Base-by-base conservation (phyloP, 2,888 invertebrate genomes). In the Lepidocyrtoides sp. region DNA sequence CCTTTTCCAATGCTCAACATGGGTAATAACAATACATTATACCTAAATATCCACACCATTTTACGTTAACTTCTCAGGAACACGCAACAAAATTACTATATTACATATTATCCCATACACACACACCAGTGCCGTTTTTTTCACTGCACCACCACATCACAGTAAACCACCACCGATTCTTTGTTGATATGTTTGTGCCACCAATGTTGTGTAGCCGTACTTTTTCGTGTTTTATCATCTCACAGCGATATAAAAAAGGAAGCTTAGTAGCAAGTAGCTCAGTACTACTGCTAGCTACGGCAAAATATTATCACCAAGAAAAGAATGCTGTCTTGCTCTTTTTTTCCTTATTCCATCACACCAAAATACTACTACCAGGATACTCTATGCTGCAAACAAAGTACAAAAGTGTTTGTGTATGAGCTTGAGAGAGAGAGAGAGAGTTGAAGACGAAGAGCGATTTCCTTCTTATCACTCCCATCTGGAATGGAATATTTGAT, bases 401-500 rank as follows among this genome's bases (percentile, higher is more conserved):
- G 2, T 72, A 69, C 66, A 72, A 41, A 41, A 72, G 41, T 72
- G 44, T 44, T n/a, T 36, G 66, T 32, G 32, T 54, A 54, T 57
- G 17, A 36, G 81, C 8, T 8, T 14, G 7, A 5, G 29, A 14
- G 48, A 85, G 85, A 66, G 60, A 12, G n/a, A 69, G 69, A 66
- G 66, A 63, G 60, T 32, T 23, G 17, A 63, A 41, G 85, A 83
- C 89, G 92, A 92, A 93, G 93, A 93, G 92, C 93, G 93, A 93
- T 93, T 93, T 93, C 91, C 89, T 85, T 26, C 91, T 93, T 92
- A 93, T 93, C 93, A 92, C 89, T 89, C 85, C 92, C 91, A 93
- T 93, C 93, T 93, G 92, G 93, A 93, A 93, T 94, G 93, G 94
- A 93, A 93, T 93, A 93, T 93, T 93, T 89, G 94, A 94, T 94